Evolutionary conservation across 2,797 vertebrate species (phyloP), one percentile per base, ranked within the genome.

Genomic region (Potorous gilbertii): DNA sequence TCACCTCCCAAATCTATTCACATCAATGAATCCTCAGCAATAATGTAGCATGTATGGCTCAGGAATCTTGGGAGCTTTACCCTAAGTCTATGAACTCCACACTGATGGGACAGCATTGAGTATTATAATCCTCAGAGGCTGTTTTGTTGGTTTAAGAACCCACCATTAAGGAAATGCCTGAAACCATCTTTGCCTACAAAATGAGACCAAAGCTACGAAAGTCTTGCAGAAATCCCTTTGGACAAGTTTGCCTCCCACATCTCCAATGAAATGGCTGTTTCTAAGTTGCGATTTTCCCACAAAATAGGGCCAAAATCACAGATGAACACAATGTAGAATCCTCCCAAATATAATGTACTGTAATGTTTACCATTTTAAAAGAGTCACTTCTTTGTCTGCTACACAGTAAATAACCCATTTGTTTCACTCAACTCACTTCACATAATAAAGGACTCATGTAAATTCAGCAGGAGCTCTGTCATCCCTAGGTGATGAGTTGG

Each of bases 381-480:
- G 54, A 54, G 91, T 54, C 92, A 93, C 97, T 98, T 98, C 95
- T 95, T 97, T 95, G 94, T 96, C 96, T 56, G 54, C 92, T 96
- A 24, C 97, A 97, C 97, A 94, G 93, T 97, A 97, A 98, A 97
- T 95, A 98, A 98, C 93, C 28, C n/a, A 90, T 97, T 98, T 98
- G 96, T 97, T 97, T 97, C 94, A 54, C 95, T 94, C 95, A 97
- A 96, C 91, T 94, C 96, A 90, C 97, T 94, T 95, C 93, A 89
- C 94, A 50, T 97, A 96, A 98, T 97, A 97, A 98, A 97, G 96
- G 95, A 97, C 96, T 96, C 91, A 6, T 97, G 97, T 95, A 97
- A 96, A 98, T 96, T 96, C 97, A 96, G 95, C 95, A 62, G 96
- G 96, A 96, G 93, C 96, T 96, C 96, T 97, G 97, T 98, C 97